phyloP scores from a whole-genome alignment of 2,888 invertebrate genomes.

The Thymelicus lineola region DNA sequence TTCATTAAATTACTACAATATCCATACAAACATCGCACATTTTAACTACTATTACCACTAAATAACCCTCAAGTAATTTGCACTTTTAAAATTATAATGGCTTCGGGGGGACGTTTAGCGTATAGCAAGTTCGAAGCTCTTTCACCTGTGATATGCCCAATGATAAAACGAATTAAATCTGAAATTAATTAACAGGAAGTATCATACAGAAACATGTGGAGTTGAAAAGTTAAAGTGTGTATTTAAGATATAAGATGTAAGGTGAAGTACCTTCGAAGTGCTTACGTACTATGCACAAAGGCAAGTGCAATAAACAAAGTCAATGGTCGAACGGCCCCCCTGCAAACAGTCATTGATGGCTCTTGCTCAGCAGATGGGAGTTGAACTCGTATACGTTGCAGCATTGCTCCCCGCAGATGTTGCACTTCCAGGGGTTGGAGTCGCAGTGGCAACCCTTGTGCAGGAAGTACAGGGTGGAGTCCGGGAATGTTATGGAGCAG shows the following conservation, averaged over 20 bases:
- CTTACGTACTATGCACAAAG: constrained; percentile 58
- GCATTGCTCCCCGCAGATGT: constrained; percentile 98
- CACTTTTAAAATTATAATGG: constrained; percentile 74
- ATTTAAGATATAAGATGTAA: too few relatives aligned
- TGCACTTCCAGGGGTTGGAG: constrained; percentile 98
- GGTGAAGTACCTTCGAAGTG: constrained; percentile 73
- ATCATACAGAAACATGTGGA: neutral
- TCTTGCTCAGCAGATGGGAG: constrained; percentile 97
- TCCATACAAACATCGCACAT: constrained; percentile 74
- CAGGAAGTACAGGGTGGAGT: constrained; percentile 97
- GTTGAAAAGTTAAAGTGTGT: constrained; percentile 37
- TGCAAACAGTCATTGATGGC: constrained; percentile 90
- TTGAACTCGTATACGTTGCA: constrained; percentile 98
- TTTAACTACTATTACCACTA: constrained; percentile 72
- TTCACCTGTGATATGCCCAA: constrained; percentile 50
- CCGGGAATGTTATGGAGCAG: constrained; percentile 97
- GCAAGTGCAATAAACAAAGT: constrained; percentile 66
- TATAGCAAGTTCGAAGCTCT: constrained; percentile 79
- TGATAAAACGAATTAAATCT: constrained; percentile 13
- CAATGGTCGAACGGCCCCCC: constrained; percentile 79
- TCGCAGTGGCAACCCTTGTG: constrained; percentile 99
- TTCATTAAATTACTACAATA: constrained; percentile 78
- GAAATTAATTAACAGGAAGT: constrained; percentile 15
- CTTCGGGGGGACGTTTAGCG: constrained; percentile 83
- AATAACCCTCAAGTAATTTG: constrained; percentile 78